Evolutionary conservation across 2,888 invertebrate genomes (phyloP), one percentile per base, ranked within the genome.

Genomic region (Eilema caniola): DNA sequence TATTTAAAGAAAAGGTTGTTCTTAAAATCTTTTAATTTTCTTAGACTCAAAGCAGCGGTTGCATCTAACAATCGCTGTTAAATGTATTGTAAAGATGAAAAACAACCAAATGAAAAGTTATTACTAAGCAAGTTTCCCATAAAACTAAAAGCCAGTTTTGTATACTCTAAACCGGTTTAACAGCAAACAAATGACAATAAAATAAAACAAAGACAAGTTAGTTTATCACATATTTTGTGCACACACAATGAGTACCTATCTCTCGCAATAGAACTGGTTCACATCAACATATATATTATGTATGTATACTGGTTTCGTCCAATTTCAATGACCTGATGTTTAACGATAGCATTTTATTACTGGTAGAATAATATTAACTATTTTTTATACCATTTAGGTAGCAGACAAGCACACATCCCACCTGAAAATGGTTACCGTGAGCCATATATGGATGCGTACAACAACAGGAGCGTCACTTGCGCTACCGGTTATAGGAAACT

Each of bases 121-220:
- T 47, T 47, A 14, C 41, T 41, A 16, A 16, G 7, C 16, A 3
- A 41, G 14, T 16, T 16, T 53, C 53, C n/a, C 53, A n/a, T 10
- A 7, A 20, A 47, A 47, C n/a, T 20, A 57, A 25, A 59, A 59
- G 57, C 25, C 57, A 59, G 24, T 59, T 24, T 59, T 24, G 24
- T 25, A 25, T 59, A 59, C n/a, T n/a, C 53, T n/a, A 53, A 53
- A 53, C 53, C 53, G 53, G 53, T 53, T 53, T 53, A n/a, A 53
- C 53, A 53, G 10, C 53, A 53, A 53, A 53, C 53, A 53, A n/a
- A 53, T 53, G 53, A 53, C n/a, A 53, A 53, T 53, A 53, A 53
- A 53, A n/a, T 10, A n/a, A n/a, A 53, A 53, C 53, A 53, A 53
- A 53, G 53, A 20, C 53, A n/a, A n/a, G 16, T 53, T 53, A 53